Evolutionary conservation across 2,113 vertebrate genomes (phyloP).

Genomic region (Phoxinus phoxinus): DNA sequence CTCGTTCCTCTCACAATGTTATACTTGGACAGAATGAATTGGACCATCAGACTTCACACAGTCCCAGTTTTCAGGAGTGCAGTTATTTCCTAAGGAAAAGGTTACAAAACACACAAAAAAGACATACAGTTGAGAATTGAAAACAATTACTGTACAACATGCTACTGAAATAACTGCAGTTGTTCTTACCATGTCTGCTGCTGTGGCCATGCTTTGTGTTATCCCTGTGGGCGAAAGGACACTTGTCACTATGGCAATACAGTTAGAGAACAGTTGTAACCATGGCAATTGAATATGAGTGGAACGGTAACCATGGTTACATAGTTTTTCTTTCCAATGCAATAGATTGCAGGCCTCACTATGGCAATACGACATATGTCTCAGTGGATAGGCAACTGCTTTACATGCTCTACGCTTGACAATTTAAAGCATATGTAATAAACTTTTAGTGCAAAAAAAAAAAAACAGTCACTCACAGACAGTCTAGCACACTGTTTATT

Average conservation of each 20-base stretch:
- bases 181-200: constrained; percentile 56
- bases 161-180: constrained; percentile 33
- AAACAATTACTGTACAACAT: constrained; percentile 15
- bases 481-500: not conserved
- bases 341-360: constrained; percentile 49
- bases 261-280: constrained; percentile 60
- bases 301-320: constrained; percentile 59
- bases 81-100: constrained; percentile 37
- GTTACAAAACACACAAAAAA: constrained; percentile 8
- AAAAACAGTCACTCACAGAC: not conserved
- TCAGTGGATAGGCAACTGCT: constrained; percentile 30
- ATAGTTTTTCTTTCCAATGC: constrained; percentile 54
- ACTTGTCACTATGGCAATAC: constrained; percentile 61
- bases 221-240: constrained; percentile 61
- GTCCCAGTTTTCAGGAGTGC: constrained; percentile 33
- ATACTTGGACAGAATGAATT: constrained; percentile 34
- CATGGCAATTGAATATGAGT: constrained; percentile 59
- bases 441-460: not conserved
- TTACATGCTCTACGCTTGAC: constrained; percentile 6
- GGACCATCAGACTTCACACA: constrained; percentile 25
- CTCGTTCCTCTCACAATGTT: constrained; percentile 13
- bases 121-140: not conserved
- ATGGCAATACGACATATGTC: constrained; percentile 43
- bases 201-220: constrained; percentile 55
- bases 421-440: not conserved